Evolutionary conservation across 2,888 invertebrate species (phyloP).

Genomic region (Alloplasta piceator): DNA sequence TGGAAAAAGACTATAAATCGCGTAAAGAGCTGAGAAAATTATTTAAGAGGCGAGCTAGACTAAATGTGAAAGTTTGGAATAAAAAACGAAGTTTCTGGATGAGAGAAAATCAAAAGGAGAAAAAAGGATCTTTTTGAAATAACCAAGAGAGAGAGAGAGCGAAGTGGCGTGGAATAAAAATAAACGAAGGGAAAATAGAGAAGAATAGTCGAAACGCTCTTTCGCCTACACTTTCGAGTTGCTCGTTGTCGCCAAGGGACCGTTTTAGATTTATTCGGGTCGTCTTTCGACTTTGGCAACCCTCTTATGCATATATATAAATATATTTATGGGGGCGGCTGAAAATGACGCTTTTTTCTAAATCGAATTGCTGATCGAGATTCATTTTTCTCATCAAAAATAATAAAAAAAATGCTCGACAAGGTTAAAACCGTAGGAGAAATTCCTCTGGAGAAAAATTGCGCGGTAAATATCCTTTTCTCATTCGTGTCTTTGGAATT

Average conservation of each 20-base stretch:
- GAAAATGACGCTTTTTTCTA: too few relatives aligned
- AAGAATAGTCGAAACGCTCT: constrained; percentile 40
- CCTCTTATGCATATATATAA: neutral
- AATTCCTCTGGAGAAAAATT: neutral
- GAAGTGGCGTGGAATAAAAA: constrained; percentile 15
- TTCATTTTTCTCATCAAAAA: too few relatives aligned
- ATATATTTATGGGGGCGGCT: too few relatives aligned
- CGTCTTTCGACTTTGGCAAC: constrained; percentile 51
- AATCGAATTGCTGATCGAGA: too few relatives aligned
- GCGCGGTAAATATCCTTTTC: neutral
- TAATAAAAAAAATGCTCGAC: too few relatives aligned
- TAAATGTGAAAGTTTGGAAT: neutral
- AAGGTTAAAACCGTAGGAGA: too few relatives aligned
- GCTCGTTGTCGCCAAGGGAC: constrained; percentile 43
- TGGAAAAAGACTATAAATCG: constrained; percentile 4
- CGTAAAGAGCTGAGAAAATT: constrained; percentile 18
- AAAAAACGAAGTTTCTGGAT: constrained; percentile 15
- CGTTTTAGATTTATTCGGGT: constrained; percentile 56
- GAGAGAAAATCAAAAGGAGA: constrained; percentile 8
- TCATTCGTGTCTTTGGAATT: neutral
- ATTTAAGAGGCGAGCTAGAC: constrained; percentile 34
- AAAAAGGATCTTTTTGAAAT: constrained; percentile 42
- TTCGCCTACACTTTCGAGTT: neutral
- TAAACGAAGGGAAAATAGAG: constrained; percentile 40
- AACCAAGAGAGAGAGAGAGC: constrained; percentile 4